Conservation (phyloP, 2,797 vertebrate species). For the Danionella dracula region DNA sequence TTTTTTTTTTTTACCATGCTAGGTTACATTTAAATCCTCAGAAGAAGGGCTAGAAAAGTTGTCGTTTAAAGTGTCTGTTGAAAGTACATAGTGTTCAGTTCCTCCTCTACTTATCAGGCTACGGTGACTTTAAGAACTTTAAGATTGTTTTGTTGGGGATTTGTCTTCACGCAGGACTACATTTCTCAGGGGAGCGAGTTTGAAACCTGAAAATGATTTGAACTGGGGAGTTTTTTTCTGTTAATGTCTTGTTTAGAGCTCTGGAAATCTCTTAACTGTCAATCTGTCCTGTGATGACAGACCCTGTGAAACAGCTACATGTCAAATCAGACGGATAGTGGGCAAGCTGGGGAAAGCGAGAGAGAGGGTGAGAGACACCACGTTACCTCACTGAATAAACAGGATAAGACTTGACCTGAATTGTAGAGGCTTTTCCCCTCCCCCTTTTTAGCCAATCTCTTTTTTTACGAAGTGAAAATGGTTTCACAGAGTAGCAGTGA, state of each 20-base stretch:
- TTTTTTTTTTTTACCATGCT: too few species aligned
- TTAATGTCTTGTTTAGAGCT: constrained; percentile 15
- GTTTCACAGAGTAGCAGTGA: constrained; percentile 11
- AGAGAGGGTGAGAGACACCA: not conserved
- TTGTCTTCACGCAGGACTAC: not conserved
- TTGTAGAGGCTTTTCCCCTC: constrained; percentile 5
- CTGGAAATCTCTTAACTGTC: constrained; percentile 27
- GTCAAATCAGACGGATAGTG: not conserved
- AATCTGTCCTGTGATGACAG: constrained; percentile 20
- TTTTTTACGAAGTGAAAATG: not conserved
- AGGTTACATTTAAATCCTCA: too few species aligned
- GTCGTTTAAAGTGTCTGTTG: too few species aligned
- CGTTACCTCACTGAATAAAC: constrained; percentile 38
- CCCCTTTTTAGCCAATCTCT: constrained; percentile 12
- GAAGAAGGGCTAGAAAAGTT: too few species aligned
- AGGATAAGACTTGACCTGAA: constrained; percentile 28
- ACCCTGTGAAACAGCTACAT: constrained; percentile 1
- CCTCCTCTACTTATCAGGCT: not conserved
- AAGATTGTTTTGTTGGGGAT: not conserved
- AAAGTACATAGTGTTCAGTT: too few species aligned
- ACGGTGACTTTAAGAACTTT: not conserved
- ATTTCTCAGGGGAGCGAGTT: not conserved
- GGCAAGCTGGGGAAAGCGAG: constrained; percentile 2
- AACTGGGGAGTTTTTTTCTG: not conserved
- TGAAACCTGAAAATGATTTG: constrained; percentile 14